These are phyloP conservation scores for Cephus sareptanus DNA, from an alignment of 2,888 invertebrate genomes.

Conservation along the genomic window DNA sequence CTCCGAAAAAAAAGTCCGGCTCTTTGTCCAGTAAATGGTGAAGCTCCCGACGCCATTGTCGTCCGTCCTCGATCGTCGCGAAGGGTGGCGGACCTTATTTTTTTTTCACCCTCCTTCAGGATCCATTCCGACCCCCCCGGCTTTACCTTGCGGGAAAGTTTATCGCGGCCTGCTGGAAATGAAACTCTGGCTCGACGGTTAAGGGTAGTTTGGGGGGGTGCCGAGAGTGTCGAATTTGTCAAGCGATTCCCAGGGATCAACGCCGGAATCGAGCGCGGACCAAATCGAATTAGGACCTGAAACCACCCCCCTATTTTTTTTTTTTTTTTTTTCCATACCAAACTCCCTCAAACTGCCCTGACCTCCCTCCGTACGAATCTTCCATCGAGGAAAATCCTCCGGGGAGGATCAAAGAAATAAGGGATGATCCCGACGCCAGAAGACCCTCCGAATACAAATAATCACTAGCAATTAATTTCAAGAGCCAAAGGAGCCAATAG, in stretches of 20 bases:
- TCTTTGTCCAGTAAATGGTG: conserved; percentile 56
- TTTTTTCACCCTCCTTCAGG: conserved; percentile 34
- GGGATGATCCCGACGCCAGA: too few relatives aligned
- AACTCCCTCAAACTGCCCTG: too few relatives aligned
- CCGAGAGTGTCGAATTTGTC: conserved; percentile 43
- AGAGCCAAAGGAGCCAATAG: too few relatives aligned
- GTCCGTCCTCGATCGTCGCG: conserved; percentile 25
- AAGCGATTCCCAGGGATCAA: conserved; percentile 52
- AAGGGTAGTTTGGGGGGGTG: too few relatives aligned
- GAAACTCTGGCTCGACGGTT: too few relatives aligned
- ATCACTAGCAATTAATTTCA: too few relatives aligned
- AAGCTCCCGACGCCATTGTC: conserved; percentile 50
- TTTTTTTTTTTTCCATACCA: too few relatives aligned
- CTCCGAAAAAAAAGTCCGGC: conserved; percentile 30
- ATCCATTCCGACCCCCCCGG: conserved; percentile 34
- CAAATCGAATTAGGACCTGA: conserved; percentile 56
- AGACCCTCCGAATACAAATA: too few relatives aligned
- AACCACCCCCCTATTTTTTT: conserved; percentile 13
- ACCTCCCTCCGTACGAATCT: too few relatives aligned
- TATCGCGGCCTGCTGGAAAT: conserved; percentile 27
- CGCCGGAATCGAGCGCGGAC: conserved; percentile 42
- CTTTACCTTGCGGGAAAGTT: conserved; percentile 31
- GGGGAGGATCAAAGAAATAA: too few relatives aligned
- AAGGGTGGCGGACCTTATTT: conserved; percentile 50
- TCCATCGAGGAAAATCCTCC: too few relatives aligned